Conservation (phyloP, 2,797 vertebrate species). For the Dryobates pubescens region DNA sequence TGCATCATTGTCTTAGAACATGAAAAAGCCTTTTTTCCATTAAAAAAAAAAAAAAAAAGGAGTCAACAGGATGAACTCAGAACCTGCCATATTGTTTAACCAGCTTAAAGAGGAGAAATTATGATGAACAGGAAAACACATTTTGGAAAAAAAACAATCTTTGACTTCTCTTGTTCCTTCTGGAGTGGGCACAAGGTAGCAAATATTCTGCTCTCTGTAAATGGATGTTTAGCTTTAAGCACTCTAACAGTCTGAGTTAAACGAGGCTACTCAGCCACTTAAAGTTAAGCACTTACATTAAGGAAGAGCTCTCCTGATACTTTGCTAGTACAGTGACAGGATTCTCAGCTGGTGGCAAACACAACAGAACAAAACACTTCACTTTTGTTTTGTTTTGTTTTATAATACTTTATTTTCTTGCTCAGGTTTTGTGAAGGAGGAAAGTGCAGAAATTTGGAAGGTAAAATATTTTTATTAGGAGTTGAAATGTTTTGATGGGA, state of each 20-base stretch:
- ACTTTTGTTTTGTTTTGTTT: background rate
- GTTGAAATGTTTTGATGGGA: background rate
- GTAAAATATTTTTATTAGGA: background rate
- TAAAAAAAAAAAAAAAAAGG: background rate
- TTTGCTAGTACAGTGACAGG: background rate
- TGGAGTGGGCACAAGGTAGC: background rate
- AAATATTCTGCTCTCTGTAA: background rate
- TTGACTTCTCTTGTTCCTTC: background rate
- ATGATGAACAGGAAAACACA: background rate
- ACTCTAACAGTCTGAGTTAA: background rate
- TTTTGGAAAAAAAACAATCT: background rate
- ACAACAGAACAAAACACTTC: background rate
- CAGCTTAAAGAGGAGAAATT: background rate
- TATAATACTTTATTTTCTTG: background rate
- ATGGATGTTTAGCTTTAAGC: background rate
- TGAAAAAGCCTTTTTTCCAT: background rate
- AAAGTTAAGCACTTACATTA: background rate
- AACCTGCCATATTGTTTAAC: background rate
- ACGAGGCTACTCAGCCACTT: background rate
- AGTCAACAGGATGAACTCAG: background rate
- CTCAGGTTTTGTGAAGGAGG: background rate
- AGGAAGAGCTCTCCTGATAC: background rate
- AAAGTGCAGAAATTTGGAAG: background rate
- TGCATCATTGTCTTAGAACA: background rate
- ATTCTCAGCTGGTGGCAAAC: background rate